Evolutionary conservation across 2,797 vertebrate genomes (phyloP), one percentile per base, ranked within the genome.

Genomic region (Eulemur rubriventer): DNA sequence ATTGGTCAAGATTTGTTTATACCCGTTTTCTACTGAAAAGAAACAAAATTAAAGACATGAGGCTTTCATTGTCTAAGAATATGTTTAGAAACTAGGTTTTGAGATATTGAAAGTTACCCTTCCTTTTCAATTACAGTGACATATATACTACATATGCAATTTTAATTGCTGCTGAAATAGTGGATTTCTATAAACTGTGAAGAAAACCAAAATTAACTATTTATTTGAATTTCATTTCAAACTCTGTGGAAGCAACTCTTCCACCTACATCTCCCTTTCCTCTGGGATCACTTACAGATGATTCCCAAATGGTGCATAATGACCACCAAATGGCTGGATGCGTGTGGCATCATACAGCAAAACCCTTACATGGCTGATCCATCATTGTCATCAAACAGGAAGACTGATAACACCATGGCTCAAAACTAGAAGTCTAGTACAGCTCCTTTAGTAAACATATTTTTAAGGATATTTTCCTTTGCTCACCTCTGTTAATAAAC

Each of bases 221-320:
- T 17, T n/a, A 52, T 30, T 96, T 89, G 18, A 94, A 76, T 85
- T 91, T 81, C 87, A 38, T 82, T 91, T 93, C 55, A 73, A 67
- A 69, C 4, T 80, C n/a, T 43, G 0, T 84, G 18, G 43, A 73
- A 76, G 2, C 16, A 16, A 43, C 22, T 28, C 28, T 50, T 70
- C 7, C 8, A 43, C 8, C 2, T 72, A 85, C 1, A 26, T 30
- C 1, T 22, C 20, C 30, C 22, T 75, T 4, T 61, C 6, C 11
- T 48, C 43, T 55, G 17, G 26, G 16, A 33, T 55, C 4, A 61
- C 35, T 35, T 72, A 26, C 16, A 57, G 18, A 24, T 18, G 17
- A 78, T 73, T 48, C 20, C 9, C 33, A 10, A 57, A 17, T 26
- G 55, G 26, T 18, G 80, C 57, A n/a, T 43, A 28, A 69, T 59